These are phyloP conservation scores for Lethrus apterus DNA, from an alignment of 1,140 invertebrate species.

Conservation along the genomic window DNA sequence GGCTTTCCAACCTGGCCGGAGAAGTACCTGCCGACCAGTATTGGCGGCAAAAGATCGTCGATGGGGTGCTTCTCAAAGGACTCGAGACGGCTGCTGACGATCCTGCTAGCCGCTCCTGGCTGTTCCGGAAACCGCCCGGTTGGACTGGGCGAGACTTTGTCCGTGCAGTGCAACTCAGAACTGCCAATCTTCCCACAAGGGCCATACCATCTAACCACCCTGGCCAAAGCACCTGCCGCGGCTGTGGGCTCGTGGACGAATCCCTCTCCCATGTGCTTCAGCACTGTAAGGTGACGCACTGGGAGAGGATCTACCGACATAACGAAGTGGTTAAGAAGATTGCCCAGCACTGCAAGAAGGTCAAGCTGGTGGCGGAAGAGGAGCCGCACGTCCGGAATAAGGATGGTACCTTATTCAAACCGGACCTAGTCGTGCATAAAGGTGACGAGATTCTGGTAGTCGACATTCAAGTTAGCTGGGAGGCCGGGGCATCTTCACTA, in stretches of 20 bases:
- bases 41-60: not conserved
- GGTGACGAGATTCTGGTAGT: not conserved
- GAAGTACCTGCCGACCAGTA: not conserved
- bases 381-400: constrained; percentile 8
- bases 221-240: not conserved
- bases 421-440: constrained; percentile 14
- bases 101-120: constrained; percentile 11
- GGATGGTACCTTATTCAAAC: constrained; percentile 5
- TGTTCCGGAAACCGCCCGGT: constrained; percentile 5
- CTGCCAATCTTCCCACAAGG: constrained; percentile 17
- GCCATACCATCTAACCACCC: constrained; percentile 13
- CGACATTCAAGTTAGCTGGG: constrained; percentile 23
- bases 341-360: constrained; percentile 3
- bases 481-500: constrained; percentile 3
- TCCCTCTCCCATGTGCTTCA: constrained; percentile 17
- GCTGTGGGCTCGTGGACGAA: constrained; percentile 11
- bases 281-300: constrained; percentile 14
- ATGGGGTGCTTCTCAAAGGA: not conserved
- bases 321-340: constrained; percentile 14
- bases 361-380: not conserved
- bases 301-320: constrained; percentile 12
- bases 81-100: constrained; percentile 9
- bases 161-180: constrained; percentile 20
- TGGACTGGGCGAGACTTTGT: constrained; percentile 20
- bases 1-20: not conserved